These are phyloP conservation scores for Microtus richardsoni DNA, from an alignment of 2,113 vertebrate species.

Conservation along the genomic window DNA sequence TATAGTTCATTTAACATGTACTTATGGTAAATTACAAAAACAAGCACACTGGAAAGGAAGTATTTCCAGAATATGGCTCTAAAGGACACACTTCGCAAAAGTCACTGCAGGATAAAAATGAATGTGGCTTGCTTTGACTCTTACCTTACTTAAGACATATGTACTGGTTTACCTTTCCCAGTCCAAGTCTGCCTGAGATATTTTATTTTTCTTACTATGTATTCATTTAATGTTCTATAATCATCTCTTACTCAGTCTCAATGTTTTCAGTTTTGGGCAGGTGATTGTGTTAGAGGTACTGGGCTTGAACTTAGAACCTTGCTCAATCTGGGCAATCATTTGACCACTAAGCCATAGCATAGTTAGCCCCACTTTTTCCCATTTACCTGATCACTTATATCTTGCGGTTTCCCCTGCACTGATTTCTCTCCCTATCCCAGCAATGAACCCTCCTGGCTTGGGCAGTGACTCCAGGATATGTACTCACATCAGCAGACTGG, in stretches of 20 bases:
- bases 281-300: neutral
- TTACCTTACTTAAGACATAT: neutral
- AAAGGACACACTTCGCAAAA: neutral
- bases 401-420: neutral
- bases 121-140: neutral
- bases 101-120: conserved; percentile 16
- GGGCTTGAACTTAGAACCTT: neutral
- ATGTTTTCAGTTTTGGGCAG: neutral
- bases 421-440: neutral
- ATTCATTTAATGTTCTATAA: neutral
- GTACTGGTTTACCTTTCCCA: neutral
- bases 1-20: conserved; percentile 19
- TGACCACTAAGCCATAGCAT: neutral
- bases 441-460: neutral
- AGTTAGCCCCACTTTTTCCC: neutral
- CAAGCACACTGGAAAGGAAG: neutral
- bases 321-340: neutral
- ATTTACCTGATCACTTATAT: neutral
- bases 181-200: neutral
- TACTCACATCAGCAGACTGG: neutral
- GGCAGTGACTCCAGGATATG: neutral
- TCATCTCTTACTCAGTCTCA: neutral
- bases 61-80: conserved; percentile 20
- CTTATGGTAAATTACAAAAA: conserved; percentile 22
- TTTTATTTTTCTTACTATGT: conserved; percentile 38